phyloP scores from a whole-genome alignment of 2,888 invertebrate species.

The Neocrepidodera transversa region DNA sequence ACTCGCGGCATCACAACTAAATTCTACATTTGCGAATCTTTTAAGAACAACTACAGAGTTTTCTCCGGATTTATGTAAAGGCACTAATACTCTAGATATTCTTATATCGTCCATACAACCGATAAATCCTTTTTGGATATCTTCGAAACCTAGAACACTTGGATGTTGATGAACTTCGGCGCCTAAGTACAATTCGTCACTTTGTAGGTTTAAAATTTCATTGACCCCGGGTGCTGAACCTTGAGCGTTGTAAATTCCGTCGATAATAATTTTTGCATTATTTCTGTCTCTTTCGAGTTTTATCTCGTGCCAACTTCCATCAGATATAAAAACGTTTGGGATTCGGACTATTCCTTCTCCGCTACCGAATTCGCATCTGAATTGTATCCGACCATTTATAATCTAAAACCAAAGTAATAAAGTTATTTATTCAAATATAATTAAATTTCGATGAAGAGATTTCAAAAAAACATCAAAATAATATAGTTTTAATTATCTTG shows the following conservation, averaged over 20 bases:
- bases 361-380: constrained; percentile 90
- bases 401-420: constrained; percentile 59
- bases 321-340: constrained; percentile 77
- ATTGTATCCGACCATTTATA: constrained; percentile 85
- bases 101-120: constrained; percentile 91
- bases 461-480: too few species aligned
- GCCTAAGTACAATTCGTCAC: constrained; percentile 83
- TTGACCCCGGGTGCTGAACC: constrained; percentile 82
- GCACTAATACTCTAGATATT: constrained; percentile 73
- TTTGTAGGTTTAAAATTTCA: constrained; percentile 84
- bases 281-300: constrained; percentile 83
- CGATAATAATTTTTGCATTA: constrained; percentile 78
- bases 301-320: constrained; percentile 85
- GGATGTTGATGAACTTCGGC: constrained; percentile 82
- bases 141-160: constrained; percentile 71
- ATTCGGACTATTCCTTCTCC: constrained; percentile 86
- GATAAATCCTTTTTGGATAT: constrained; percentile 81
- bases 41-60: constrained; percentile 71
- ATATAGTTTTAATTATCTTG: too few species aligned
- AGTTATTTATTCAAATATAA: too few species aligned
- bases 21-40: constrained; percentile 74
- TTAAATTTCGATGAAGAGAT: too few species aligned
- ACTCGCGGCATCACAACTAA: constrained; percentile 69
- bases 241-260: constrained; percentile 75
- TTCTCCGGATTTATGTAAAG: constrained; percentile 73